These are phyloP conservation scores for Timema cristinae DNA, from an alignment of 2,888 invertebrate species.

Conservation along the genomic window DNA sequence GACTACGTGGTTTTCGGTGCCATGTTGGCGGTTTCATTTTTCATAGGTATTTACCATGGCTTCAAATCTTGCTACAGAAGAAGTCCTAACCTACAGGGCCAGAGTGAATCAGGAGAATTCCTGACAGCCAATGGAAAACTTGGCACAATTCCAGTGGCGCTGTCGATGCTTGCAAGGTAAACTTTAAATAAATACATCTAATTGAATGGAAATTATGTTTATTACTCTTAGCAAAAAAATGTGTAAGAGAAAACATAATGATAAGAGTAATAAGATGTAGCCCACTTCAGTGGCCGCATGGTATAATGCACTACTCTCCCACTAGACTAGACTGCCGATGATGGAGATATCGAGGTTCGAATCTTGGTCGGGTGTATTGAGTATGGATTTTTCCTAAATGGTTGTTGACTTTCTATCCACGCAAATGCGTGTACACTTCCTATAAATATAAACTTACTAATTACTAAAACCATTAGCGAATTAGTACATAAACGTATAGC, in stretches of 20 bases:
- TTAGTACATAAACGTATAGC: too few species aligned
- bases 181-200: conserved; percentile 1
- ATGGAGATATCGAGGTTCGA: neutral
- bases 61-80: conserved; percentile 34
- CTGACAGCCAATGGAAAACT: conserved; percentile 44
- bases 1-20: conserved; percentile 44
- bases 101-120: conserved; percentile 38
- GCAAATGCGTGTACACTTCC: too few species aligned
- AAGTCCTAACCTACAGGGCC: conserved; percentile 19
- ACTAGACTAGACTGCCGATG: too few species aligned
- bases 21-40: conserved; percentile 41
- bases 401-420: too few species aligned
- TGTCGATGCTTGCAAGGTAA: conserved; percentile 48
- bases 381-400: too few species aligned
- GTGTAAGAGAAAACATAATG: neutral
- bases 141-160: conserved; percentile 47
- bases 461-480: too few species aligned
- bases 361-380: too few species aligned
- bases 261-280: neutral
- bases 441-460: too few species aligned
- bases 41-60: conserved; percentile 43
- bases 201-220: neutral
- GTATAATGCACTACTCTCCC: too few species aligned
- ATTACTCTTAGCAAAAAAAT: neutral
- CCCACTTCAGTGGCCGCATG: too few species aligned